phyloP scores from a whole-genome alignment of 2,888 invertebrate species.

The Cepaea hortensis region DNA sequence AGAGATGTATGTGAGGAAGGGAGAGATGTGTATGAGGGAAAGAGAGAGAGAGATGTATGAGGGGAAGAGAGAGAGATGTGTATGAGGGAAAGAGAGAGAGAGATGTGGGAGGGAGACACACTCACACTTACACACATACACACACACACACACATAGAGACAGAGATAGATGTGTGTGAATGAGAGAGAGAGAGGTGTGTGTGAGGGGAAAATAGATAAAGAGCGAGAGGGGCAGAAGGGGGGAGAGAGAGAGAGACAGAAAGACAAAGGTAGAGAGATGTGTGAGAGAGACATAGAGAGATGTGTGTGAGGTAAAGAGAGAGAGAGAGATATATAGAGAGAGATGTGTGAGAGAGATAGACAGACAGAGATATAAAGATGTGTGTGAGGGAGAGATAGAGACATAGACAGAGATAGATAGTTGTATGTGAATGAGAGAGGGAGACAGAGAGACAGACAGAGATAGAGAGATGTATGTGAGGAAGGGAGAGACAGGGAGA shows the following conservation, averaged over 20 bases:
- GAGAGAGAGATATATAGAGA: background rate
- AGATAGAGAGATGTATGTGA: background rate
- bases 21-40: background rate
- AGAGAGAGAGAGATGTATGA: too few relatives aligned
- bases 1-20: background rate
- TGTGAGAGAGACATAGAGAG: background rate
- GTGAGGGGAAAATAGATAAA: background rate
- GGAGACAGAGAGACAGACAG: background rate
- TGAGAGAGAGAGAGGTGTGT: background rate
- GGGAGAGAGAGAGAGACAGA: too few relatives aligned
- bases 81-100: too few relatives aligned
- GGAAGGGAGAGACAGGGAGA: background rate
- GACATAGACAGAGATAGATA: constrained; percentile 11
- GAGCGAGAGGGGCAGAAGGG: too few relatives aligned
- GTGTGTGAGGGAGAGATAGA: background rate
- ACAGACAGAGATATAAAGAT: constrained; percentile 22
- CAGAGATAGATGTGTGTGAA: too few relatives aligned
- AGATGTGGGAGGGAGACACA: too few relatives aligned
- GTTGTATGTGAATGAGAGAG: constrained; percentile 5
- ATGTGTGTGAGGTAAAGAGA: background rate
- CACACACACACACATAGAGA: too few relatives aligned
- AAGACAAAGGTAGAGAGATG: too few relatives aligned
- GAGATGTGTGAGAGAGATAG: background rate
- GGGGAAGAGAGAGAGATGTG: too few relatives aligned
- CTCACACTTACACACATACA: too few relatives aligned